Conservation (phyloP, 2,888 invertebrate species). For the Scaptomyza reducta region DNA sequence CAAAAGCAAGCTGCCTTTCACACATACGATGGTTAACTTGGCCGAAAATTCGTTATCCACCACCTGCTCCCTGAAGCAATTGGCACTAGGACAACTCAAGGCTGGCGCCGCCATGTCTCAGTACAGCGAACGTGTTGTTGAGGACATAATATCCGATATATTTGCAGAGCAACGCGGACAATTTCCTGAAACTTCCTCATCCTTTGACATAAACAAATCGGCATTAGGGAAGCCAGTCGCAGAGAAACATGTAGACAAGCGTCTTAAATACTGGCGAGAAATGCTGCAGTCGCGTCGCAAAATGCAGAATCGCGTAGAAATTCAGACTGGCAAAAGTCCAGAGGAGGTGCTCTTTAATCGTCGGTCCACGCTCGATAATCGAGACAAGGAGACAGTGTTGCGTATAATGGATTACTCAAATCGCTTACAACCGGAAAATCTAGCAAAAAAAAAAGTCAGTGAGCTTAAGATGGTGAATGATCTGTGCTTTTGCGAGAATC, state of each 20-base stretch:
- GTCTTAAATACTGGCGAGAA: slow-evolving; percentile 77
- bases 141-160: slow-evolving; percentile 66
- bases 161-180: slow-evolving; percentile 68
- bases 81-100: neutral
- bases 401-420: slow-evolving; percentile 75
- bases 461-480: slow-evolving; percentile 47
- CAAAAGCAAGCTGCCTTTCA: neutral
- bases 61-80: rapidly evolving
- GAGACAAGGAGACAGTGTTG: slow-evolving; percentile 69
- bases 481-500: slow-evolving; percentile 29
- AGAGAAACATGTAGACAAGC: slow-evolving; percentile 66
- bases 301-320: slow-evolving; percentile 55
- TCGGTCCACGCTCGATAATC: slow-evolving; percentile 68
- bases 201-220: slow-evolving; percentile 21
- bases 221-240: neutral
- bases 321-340: slow-evolving; percentile 55
- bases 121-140: slow-evolving; percentile 52
- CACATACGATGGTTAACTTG: slow-evolving; percentile 38
- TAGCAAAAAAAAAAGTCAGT: slow-evolving; percentile 20
- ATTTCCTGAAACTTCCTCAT: slow-evolving; percentile 64
- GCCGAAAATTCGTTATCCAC: slow-evolving; percentile 4
- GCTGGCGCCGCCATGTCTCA: slow-evolving; percentile 17
- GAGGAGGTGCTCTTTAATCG: slow-evolving; percentile 73
- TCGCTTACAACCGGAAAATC: slow-evolving; percentile 52
- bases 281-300: slow-evolving; percentile 59